A percentile compares a stretch with the other conserved stretches of the same genome.
phyloP scores from a whole-genome alignment of 1,140 invertebrate species.

The Drosophila kanapiae region DNA sequence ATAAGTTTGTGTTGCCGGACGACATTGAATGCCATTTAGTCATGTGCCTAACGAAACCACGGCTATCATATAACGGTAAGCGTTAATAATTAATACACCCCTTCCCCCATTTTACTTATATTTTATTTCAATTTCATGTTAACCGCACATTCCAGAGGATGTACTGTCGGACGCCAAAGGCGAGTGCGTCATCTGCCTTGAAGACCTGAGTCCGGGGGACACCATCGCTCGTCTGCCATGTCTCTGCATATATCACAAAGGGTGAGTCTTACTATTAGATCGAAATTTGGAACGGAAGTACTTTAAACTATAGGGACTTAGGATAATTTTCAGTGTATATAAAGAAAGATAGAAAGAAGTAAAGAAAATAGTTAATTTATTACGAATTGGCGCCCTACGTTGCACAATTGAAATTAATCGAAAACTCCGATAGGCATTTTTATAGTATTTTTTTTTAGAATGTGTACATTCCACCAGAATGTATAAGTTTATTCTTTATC shows the following conservation, averaged over 20 bases:
- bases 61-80: slow-evolving; percentile 98
- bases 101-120: background rate
- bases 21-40: slow-evolving; percentile 99
- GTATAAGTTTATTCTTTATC: no score
- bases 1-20: slow-evolving; percentile 98
- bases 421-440: background rate
- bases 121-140: slow-evolving; percentile 8
- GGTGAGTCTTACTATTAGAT: slow-evolving; percentile 87
- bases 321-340: no score
- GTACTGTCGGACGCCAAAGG: slow-evolving; percentile 97
- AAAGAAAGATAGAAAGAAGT: no score
- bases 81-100: no score
- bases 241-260: slow-evolving; percentile 99
- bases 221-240: slow-evolving; percentile 99
- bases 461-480: no score
- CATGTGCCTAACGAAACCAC: slow-evolving; percentile 99
- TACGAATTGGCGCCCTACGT: no score
- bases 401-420: background rate
- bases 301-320: background rate
- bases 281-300: background rate
- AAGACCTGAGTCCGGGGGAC: slow-evolving; percentile 97
- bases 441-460: no score
- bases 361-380: no score
- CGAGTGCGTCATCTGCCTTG: slow-evolving; percentile 99
- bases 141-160: slow-evolving; percentile 91